Base-by-base conservation (phyloP, 2,113 vertebrate genomes). In the Apaloderma vittatum region DNA sequence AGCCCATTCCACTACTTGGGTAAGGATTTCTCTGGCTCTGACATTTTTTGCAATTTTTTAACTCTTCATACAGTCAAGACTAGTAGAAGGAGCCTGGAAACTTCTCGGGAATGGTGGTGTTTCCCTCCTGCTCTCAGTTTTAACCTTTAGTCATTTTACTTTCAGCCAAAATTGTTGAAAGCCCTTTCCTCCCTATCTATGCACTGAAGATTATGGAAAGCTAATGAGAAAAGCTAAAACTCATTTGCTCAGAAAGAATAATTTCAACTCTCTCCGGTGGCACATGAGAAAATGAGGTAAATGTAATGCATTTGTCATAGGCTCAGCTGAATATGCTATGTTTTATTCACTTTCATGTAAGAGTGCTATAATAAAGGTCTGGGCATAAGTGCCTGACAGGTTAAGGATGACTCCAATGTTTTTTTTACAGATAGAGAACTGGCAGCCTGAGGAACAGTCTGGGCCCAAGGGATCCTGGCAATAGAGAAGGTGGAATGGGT, bases 181-280 rank as follows among this genome's bases (percentile, higher is more conserved):
- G 66, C 16, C 51, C 36, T 91, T 84, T 94, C 49, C 40, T 85
- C 74, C 27, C 78, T 48, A 4, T 90, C 71, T 80, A n/a, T 68
- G 46, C 32, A 3, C 27, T 73, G 67, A 58, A 90, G 85, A 94
- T 88, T 70, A 86, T 43, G 37, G 78, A 82, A 91, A 88, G 32
- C 71, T 94, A 82, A 96, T 90, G 62, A 93, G 78, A 94, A 94
- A 93, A 93, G 81, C 74, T 90, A 79, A 63, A 88, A 70, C 58
- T 93, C 71, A 76, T 94, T 90, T 93, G 18, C 46, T 88, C 63
- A 70, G 67, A 92, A 95, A 82, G 57, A 89, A 36, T 68, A 78
- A 94, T 83, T 93, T 49, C 12, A 73, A 8, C 52, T 62, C 49
- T 43, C 24, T 92, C 32, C 66, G 54, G n/a, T 34, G 22, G 71